Evolutionary conservation across 2,888 invertebrate species (phyloP).

Genomic region (Meiosimyza platycephala): DNA sequence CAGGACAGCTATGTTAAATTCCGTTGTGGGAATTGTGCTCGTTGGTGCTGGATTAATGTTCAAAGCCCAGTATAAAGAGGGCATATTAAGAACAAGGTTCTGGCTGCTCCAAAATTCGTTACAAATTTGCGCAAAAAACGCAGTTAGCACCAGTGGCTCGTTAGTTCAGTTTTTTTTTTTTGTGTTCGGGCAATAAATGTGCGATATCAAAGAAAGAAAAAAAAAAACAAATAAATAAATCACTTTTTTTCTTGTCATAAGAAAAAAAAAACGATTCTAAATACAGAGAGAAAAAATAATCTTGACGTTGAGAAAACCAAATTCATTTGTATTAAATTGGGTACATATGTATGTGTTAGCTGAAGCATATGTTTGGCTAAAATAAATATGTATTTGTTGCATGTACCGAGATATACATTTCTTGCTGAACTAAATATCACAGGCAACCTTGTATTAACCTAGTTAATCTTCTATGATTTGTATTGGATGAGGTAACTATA

Average conservation of each 20-base stretch:
- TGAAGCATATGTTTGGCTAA: too few species aligned
- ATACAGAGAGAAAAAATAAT: too few species aligned
- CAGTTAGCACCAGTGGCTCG: constrained; percentile 55
- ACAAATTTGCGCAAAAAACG: constrained; percentile 31
- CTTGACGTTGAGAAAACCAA: too few species aligned
- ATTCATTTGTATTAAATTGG: too few species aligned
- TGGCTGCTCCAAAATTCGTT: constrained; percentile 50
- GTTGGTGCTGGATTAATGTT: constrained; percentile 58
- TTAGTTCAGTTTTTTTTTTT: constrained; percentile 49
- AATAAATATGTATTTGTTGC: too few species aligned
- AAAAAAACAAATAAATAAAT: constrained; percentile 34
- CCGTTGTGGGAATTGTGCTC: constrained; percentile 43
- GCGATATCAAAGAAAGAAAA: constrained; percentile 47
- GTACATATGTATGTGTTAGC: too few species aligned
- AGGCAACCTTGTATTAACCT: too few species aligned
- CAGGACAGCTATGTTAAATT: constrained; percentile 37
- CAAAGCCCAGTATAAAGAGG: constrained; percentile 34
- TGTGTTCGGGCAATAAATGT: constrained; percentile 44
- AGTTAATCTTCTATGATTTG: too few species aligned
- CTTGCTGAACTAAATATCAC: too few species aligned
- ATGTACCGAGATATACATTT: too few species aligned
- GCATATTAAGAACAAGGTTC: neutral
- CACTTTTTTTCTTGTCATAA: constrained; percentile 27
- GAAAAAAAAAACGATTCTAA: constrained; percentile 35
- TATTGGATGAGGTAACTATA: too few species aligned